These are phyloP conservation scores for Clarias magur DNA, from an alignment of 2,113 vertebrate genomes.

Conservation along the genomic window DNA sequence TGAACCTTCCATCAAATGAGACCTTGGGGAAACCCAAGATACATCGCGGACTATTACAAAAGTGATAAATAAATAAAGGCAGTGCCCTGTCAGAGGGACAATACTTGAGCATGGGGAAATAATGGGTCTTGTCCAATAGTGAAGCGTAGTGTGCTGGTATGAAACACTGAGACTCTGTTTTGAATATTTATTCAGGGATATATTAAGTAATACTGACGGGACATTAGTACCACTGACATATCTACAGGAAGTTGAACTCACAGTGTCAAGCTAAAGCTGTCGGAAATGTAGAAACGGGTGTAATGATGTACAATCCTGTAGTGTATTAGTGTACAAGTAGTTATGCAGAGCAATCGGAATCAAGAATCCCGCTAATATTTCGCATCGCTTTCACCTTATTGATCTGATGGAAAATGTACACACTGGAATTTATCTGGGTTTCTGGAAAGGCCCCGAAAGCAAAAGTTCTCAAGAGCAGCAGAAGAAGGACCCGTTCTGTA, in stretches of 20 bases:
- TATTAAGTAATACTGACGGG: background rate
- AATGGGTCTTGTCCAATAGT: background rate
- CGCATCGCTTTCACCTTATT: background rate
- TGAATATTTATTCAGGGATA: background rate
- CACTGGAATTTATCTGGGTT: background rate
- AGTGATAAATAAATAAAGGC: conserved; percentile 24
- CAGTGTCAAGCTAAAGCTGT: background rate
- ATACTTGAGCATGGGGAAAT: background rate
- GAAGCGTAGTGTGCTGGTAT: background rate
- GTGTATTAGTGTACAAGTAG: background rate
- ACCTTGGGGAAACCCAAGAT: conserved; percentile 24
- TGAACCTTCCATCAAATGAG: conserved; percentile 40
- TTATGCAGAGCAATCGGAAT: background rate
- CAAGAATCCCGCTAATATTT: background rate
- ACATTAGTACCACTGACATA: background rate
- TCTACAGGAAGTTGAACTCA: no score
- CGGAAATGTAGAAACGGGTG: background rate
- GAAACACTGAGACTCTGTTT: background rate
- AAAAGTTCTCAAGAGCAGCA: conserved; percentile 21
- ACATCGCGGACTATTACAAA: conserved; percentile 18
- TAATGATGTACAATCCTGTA: background rate
- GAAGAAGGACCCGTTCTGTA: background rate
- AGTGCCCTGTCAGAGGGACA: background rate
- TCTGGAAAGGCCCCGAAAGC: conserved; percentile 7
- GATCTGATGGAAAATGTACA: background rate